These are phyloP conservation scores for Rhynchophorus ferrugineus DNA, from an alignment of 1,140 invertebrate species.

Conservation along the genomic window DNA sequence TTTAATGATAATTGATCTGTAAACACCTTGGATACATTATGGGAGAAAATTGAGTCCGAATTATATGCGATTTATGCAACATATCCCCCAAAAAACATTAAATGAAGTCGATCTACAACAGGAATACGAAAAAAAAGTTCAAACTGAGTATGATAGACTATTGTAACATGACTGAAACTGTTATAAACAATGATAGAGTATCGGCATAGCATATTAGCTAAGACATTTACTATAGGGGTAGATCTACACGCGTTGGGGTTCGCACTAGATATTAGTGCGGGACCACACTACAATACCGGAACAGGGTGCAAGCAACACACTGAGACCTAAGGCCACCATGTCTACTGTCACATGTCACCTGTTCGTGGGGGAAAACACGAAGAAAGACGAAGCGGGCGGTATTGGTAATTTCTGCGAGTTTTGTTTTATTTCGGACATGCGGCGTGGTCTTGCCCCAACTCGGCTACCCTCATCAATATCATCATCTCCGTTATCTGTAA, in stretches of 20 bases:
- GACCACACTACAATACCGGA: slow-evolving; percentile 29
- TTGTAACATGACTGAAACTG: not conserved
- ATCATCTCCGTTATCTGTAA: slow-evolving; percentile 50
- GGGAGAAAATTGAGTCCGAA: no score
- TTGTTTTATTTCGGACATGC: slow-evolving; percentile 87
- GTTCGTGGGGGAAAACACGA: slow-evolving; percentile 92
- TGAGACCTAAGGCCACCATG: slow-evolving; percentile 32
- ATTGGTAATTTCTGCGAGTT: slow-evolving; percentile 84
- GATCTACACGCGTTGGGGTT: slow-evolving; percentile 20
- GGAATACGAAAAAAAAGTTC: no score
- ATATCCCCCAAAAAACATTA: no score
- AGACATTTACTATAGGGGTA: not conserved
- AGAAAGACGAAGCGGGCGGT: slow-evolving; percentile 89
- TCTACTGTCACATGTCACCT: slow-evolving; percentile 54
- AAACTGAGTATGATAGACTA: no score
- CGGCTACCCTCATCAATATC: slow-evolving; percentile 45
- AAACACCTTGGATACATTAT: no score
- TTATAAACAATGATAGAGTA: not conserved
- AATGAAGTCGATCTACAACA: no score
- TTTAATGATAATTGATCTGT: no score
- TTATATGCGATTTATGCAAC: no score
- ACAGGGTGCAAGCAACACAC: slow-evolving; percentile 33
- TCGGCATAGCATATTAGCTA: not conserved
- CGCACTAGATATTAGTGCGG: slow-evolving; percentile 27
- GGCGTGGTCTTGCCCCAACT: slow-evolving; percentile 71